Evolutionary conservation across 2,888 invertebrate genomes (phyloP), one percentile per base, ranked within the genome.

Genomic region (Perizoma flavofasciatum): DNA sequence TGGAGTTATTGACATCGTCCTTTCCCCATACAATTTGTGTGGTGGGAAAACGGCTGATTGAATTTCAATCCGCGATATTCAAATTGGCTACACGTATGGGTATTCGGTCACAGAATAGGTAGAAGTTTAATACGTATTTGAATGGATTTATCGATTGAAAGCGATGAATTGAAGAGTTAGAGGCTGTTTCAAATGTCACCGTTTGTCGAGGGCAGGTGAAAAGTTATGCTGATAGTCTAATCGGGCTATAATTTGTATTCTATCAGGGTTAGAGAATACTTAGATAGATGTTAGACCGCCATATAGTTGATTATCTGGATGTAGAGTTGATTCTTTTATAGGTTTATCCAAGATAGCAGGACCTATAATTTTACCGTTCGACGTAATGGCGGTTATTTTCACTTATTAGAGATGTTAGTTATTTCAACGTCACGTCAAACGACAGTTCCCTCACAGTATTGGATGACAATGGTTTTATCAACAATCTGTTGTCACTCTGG

Each of bases 11-110:
- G 50, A 52, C 62, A 41, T 11, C 56, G 50, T 54, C 61, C 41
- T 56, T 52, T 61, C 55, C 5, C 61, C n/a, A 46, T 59, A 40
- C 50, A 54, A 57, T 48, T 22, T 55, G 53, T 55, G 44, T 47
- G 46, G 49, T 53, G 51, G 62, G 58, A 44, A 63, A 48, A n/a
- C 40, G 35, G 11, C 54, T 58, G 61, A 61, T 58, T 61, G 58
- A 65, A 65, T 65, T 56, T 61, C 44, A 65, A 61, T 59, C 54
- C 48, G 56, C 59, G 48, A 61, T 61, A 61, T 59, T 61, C 50
- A 61, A 65, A 65, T 65, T 49, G 55, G 41, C 46, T 46, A 39
- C 50, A 49, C 53, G 49, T 49, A 43, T 61, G 55, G 46, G 7
- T 60, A 55, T 51, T 43, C 39, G 8, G 43, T 6, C 44, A 40